Base-by-base conservation (phyloP, 2,113 vertebrate genomes). In the Crotalus helleri region DNA sequence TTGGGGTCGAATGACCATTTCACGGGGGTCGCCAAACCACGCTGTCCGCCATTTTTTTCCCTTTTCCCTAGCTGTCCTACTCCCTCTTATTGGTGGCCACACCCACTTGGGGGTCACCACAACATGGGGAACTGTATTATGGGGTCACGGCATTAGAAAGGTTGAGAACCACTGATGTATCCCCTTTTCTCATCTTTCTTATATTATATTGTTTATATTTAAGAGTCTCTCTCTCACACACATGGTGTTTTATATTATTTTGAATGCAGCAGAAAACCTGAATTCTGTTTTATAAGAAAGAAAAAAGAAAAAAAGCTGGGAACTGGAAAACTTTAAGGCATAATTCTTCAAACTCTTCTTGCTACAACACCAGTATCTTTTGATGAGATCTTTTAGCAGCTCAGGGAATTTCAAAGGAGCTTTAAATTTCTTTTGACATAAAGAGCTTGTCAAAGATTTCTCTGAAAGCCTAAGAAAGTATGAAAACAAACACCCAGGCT, bases 401-500 rank as follows among this genome's bases (percentile, higher is more conserved):
- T 96, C 54, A 95, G 87, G 86, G 93, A 93, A 92, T 96, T 90
- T 97, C 87, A 91, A 91, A 95, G 92, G 19, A 39, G 29, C 94
- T 97, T 96, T 94, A 93, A 94, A 96, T 95, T 96, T 96, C n/a
- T 6, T 94, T 94, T 94, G 88, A 87, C 11, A 4, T 92, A 92
- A 95, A 96, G 55, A 97, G 6, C 85, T 93, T 97, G 94, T 94
- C 90, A 96, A 91, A 96, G 87, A 93, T 91, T 94, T 95, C 89
- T 81, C 0, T 94, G 93, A 96, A 95, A 74, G 0, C 3, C 46
- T 93, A 81, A 61, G 33, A 92, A 96, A 93, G 74, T 88, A 69
- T 95, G 89, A 93, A 97, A 96, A 95, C 74, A 96, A 95, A 94
- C 59, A 94, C 24, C 92, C 15, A 7, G 33, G 26, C 49, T 94